These are phyloP conservation scores for Catocala nupta DNA, from an alignment of 2,888 invertebrate genomes.

Conservation along the genomic window DNA sequence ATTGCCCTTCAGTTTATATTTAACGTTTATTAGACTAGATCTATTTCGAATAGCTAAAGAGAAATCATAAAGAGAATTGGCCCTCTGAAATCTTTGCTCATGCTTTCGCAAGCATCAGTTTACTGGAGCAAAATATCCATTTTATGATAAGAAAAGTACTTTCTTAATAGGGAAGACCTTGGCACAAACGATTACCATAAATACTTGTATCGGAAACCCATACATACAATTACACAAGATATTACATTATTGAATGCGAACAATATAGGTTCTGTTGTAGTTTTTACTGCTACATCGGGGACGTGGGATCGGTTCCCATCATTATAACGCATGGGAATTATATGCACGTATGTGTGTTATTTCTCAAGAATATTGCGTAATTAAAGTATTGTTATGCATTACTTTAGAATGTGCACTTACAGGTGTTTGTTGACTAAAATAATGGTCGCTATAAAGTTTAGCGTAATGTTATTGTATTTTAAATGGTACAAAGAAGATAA, in stretches of 20 bases:
- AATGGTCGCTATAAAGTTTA: conserved; percentile 2
- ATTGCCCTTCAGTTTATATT: too few relatives aligned
- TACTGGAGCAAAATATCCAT: too few relatives aligned
- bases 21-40: too few relatives aligned
- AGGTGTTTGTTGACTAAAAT: conserved; percentile 10
- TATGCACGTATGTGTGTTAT: conserved; percentile 41
- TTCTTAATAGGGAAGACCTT: conserved; percentile 10
- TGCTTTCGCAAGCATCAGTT: too few relatives aligned
- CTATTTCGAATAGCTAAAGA: too few relatives aligned
- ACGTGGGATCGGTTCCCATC: conserved; percentile 72
- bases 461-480: too few relatives aligned
- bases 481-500: too few relatives aligned
- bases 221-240: conserved; percentile 36
- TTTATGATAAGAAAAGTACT: too few relatives aligned
- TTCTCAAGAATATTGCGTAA: conserved; percentile 49
- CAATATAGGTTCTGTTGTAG: conserved; percentile 40
- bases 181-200: conserved; percentile 1
- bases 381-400: conserved; percentile 47
- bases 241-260: conserved; percentile 55
- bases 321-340: conserved; percentile 54
- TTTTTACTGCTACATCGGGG: conserved; percentile 55
- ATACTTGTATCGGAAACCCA: conserved; percentile 13
- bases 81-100: too few relatives aligned
- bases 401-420: conserved; percentile 39
- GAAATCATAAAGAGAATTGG: too few relatives aligned